These are phyloP conservation scores for Biston betularia DNA, from an alignment of 2,888 invertebrate species.

Conservation along the genomic window DNA sequence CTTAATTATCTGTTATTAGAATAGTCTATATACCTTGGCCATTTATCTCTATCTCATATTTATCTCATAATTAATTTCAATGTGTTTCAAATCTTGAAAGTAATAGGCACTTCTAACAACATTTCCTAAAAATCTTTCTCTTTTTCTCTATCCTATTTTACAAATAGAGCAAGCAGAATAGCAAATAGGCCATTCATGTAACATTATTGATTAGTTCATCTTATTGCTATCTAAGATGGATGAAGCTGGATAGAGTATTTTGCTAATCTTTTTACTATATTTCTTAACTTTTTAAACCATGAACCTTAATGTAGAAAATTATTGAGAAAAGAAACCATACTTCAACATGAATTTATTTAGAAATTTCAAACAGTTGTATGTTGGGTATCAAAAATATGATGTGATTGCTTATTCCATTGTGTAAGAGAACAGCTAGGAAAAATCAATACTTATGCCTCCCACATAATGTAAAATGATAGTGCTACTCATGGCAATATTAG, in stretches of 20 bases:
- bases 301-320: neutral
- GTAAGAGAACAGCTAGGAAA: slow-evolving; percentile 66
- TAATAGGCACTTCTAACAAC: neutral
- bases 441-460: slow-evolving; percentile 77
- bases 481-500: slow-evolving; percentile 40
- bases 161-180: slow-evolving; percentile 23
- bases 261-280: neutral
- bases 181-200: slow-evolving; percentile 28
- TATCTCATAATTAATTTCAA: too few species aligned
- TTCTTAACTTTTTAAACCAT: neutral
- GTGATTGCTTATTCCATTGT: slow-evolving; percentile 63
- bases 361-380: neutral
- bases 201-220: slow-evolving; percentile 34
- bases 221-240: slow-evolving; percentile 30
- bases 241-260: slow-evolving; percentile 15
- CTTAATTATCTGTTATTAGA: too few species aligned
- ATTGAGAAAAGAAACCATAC: neutral
- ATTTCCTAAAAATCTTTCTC: slow-evolving; percentile 4
- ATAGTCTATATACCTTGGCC: neutral
- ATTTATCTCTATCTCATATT: neutral
- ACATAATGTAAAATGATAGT: slow-evolving; percentile 43
- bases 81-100: neutral
- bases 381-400: slow-evolving; percentile 15
- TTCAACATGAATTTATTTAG: neutral
- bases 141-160: slow-evolving; percentile 12